Percentiles rank a stretch among this genome's conserved stretches.
These are phyloP conservation scores for Phocides pigmalion DNA, from an alignment of 1,140 invertebrate species.

Conservation along the genomic window DNA sequence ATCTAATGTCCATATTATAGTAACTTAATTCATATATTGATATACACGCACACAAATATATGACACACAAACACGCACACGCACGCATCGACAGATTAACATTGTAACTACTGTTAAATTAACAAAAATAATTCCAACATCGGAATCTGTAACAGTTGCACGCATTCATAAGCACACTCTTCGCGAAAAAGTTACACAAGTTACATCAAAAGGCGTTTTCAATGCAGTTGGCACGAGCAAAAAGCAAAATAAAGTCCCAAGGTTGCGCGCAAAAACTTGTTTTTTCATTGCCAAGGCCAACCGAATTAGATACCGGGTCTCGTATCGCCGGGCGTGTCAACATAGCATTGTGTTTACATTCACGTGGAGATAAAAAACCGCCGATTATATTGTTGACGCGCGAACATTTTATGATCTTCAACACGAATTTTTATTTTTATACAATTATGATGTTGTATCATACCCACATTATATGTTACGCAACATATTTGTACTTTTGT, in stretches of 20 bases:
- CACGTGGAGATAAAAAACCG: slow-evolving; percentile 55
- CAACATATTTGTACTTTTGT: neutral
- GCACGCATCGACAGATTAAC: too few relatives aligned
- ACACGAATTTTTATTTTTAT: slow-evolving; percentile 35
- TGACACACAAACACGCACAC: too few relatives aligned
- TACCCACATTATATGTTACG: slow-evolving; percentile 5
- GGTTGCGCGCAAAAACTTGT: slow-evolving; percentile 69
- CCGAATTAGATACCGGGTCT: slow-evolving; percentile 77
- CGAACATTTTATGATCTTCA: slow-evolving; percentile 34
- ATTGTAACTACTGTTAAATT: too few relatives aligned
- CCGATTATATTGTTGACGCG: slow-evolving; percentile 51
- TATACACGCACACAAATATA: too few relatives aligned
- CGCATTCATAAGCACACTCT: neutral
- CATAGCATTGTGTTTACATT: slow-evolving; percentile 73
- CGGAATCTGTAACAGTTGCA: neutral
- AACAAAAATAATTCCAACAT: too few relatives aligned
- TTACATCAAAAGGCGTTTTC: slow-evolving; percentile 8
- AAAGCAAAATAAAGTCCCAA: slow-evolving; percentile 60
- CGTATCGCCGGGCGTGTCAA: slow-evolving; percentile 75
- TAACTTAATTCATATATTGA: too few relatives aligned
- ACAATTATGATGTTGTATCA: slow-evolving; percentile 25
- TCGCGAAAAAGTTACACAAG: slow-evolving; percentile 4
- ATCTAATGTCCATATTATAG: too few relatives aligned
- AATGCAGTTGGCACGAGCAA: slow-evolving; percentile 37
- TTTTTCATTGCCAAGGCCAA: slow-evolving; percentile 82